Evolutionary conservation across 2,797 vertebrate species (phyloP), one percentile per base, ranked within the genome.

Genomic region (Anniella stebbinsi): DNA sequence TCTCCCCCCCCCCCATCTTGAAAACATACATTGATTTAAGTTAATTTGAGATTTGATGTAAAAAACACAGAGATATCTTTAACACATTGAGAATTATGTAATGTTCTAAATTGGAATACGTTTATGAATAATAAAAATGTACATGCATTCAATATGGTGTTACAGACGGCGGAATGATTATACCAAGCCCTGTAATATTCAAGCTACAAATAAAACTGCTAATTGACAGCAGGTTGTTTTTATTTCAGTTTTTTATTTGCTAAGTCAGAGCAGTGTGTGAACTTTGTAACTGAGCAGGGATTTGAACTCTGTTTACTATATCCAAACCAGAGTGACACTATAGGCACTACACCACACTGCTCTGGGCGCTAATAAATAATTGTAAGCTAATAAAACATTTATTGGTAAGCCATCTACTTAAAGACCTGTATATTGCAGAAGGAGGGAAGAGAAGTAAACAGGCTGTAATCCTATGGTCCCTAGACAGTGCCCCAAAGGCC

Each of bases 191-290:
- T 77, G 30, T 67, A 87, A 80, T 92, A 90, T 0, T 85, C 92
- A 25, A 94, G 66, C 17, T 91, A 88, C n/a, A 88, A 95, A 95
- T 96, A 96, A 96, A 96, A 17, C 3, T 89, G 80, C 0, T 93
- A 4, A 0, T 87, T 51, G 33, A 72, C 90, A 12, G 66, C 3
- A 48, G 6, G 69, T 70, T 95, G 69, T 86, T 75, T 45, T 63
- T 12, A 45, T 77, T 78, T 48, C 38, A 10, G 18, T 67, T 78
- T 76, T 12, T 48, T 48, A 78, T 60, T 60, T 86, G 51, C 51
- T 57, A 12, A 13, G 36, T 41, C 51, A 73, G 83, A 12, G 33
- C 23, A 38, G 30, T n/a, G 51, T 54, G 33, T 72, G 45, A 72
- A n/a, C 23, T 75, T 76, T 23, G 25, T 54, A 60, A 4, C 7